Evolutionary conservation across 1,140 invertebrate genomes (phyloP).

Genomic region (Subanguina moxae): DNA sequence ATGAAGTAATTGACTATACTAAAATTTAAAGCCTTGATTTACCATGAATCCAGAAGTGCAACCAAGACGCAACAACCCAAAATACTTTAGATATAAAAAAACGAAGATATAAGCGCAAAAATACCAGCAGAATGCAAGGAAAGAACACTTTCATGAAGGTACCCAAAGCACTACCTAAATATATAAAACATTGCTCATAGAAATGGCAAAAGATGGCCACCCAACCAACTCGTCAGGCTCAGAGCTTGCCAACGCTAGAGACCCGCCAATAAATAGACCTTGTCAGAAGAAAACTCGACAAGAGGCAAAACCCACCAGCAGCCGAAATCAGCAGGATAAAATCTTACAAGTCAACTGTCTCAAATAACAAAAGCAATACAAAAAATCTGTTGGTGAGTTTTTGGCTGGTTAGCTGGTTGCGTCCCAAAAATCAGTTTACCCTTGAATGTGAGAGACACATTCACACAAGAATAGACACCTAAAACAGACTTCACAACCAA

Average conservation of each 20-base stretch:
- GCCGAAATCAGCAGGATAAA: too few species aligned
- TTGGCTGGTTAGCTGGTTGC: too few species aligned
- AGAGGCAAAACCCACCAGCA: too few species aligned
- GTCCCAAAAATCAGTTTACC: background rate
- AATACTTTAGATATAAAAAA: background rate
- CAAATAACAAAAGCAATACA: too few species aligned
- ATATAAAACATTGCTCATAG: constrained; percentile 13
- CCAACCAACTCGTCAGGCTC: too few species aligned
- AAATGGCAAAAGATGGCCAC: too few species aligned
- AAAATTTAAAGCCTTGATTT: background rate
- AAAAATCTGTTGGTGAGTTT: too few species aligned
- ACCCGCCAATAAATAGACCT: too few species aligned
- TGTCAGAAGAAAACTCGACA: too few species aligned
- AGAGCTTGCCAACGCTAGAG: too few species aligned
- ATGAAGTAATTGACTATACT: too few species aligned
- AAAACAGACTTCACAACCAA: constrained; percentile 15
- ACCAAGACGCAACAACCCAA: constrained; percentile 32
- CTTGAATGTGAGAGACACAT: constrained; percentile 19
- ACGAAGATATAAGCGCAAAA: constrained; percentile 3
- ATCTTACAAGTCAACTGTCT: too few species aligned
- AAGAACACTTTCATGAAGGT: constrained; percentile 38
- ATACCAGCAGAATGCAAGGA: constrained; percentile 44
- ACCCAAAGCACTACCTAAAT: constrained; percentile 4
- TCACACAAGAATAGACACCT: background rate
- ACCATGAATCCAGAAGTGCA: constrained; percentile 53